Evolutionary conservation across 2,113 vertebrate genomes (phyloP).

Genomic region (Tinamus guttatus): DNA sequence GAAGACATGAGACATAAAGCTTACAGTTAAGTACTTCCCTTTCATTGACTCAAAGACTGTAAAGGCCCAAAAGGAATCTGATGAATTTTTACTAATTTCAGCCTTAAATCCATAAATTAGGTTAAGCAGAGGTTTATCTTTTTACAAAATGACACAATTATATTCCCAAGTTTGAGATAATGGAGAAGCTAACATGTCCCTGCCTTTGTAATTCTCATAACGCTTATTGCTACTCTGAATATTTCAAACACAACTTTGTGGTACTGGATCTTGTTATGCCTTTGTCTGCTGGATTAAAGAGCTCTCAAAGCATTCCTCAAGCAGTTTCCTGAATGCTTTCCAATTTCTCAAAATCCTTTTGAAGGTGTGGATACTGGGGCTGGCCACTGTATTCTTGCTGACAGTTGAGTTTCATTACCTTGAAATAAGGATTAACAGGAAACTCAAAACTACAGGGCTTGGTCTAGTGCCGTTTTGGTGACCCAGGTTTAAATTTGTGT

Average conservation of each 20-base stretch:
- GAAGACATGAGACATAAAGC: not conserved
- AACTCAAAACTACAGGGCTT: conserved; percentile 41
- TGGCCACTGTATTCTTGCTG: conserved; percentile 39
- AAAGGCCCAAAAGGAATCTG: not conserved
- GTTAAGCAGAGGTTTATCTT: not conserved
- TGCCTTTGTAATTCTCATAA: not conserved
- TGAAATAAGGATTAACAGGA: conserved; percentile 61
- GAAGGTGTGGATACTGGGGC: conserved; percentile 39
- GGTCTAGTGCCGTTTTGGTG: conserved; percentile 8
- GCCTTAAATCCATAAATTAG: not conserved
- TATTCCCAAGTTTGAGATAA: not conserved
- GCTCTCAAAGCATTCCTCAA: conserved; percentile 67
- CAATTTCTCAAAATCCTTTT: conserved; percentile 63
- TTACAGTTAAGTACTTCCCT: not conserved
- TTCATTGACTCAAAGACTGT: not conserved
- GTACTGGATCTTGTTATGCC: conserved; percentile 54
- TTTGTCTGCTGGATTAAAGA: conserved; percentile 65
- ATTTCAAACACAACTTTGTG: conserved; percentile 39
- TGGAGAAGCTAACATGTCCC: not conserved
- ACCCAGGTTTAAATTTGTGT: conserved; percentile 41
- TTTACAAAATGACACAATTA: not conserved
- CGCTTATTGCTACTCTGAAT: conserved; percentile 20
- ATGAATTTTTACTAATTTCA: not conserved
- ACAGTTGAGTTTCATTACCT: conserved; percentile 58
- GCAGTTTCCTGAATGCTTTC: conserved; percentile 47